A percentile compares a stretch with the other conserved stretches of the same genome.
Evolutionary conservation across 1,140 invertebrate species (phyloP).

Genomic region (Lethocerus indicus): DNA sequence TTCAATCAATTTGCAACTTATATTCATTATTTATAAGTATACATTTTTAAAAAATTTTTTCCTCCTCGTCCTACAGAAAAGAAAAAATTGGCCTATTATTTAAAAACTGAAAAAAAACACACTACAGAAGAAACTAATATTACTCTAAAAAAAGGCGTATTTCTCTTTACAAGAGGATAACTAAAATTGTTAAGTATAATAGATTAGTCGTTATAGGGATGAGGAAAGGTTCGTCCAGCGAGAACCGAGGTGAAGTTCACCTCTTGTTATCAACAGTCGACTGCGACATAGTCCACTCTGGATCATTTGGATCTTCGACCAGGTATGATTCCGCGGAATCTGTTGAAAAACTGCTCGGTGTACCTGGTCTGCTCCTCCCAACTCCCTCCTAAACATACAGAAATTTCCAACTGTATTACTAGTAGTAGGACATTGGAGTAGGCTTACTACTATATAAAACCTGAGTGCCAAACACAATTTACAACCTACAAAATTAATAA

Average conservation of each 20-base stretch:
- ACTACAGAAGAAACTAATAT: no score
- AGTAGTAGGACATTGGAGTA: neutral
- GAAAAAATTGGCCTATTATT: no score
- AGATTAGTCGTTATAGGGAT: no score
- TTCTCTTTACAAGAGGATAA: no score
- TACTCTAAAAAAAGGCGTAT: no score
- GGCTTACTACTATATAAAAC: conserved; percentile 17
- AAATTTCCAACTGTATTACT: neutral
- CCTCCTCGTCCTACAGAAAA: no score
- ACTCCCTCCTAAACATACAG: neutral
- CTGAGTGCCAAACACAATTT: conserved; percentile 15
- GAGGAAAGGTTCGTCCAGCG: neutral
- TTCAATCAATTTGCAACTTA: no score
- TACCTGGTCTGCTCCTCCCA: conserved; percentile 21
- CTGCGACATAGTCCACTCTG: conserved; percentile 50
- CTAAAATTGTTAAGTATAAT: no score
- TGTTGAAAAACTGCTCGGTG: conserved; percentile 37
- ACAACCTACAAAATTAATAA: no score
- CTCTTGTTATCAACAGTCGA: neutral
- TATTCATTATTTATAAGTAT: no score
- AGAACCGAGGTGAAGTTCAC: neutral
- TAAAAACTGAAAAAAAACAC: no score
- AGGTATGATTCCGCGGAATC: conserved; percentile 36
- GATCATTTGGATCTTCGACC: conserved; percentile 62
- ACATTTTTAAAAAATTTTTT: no score